These are phyloP conservation scores for Coleophora flavipennella DNA, from an alignment of 2,888 invertebrate genomes.

Conservation along the genomic window DNA sequence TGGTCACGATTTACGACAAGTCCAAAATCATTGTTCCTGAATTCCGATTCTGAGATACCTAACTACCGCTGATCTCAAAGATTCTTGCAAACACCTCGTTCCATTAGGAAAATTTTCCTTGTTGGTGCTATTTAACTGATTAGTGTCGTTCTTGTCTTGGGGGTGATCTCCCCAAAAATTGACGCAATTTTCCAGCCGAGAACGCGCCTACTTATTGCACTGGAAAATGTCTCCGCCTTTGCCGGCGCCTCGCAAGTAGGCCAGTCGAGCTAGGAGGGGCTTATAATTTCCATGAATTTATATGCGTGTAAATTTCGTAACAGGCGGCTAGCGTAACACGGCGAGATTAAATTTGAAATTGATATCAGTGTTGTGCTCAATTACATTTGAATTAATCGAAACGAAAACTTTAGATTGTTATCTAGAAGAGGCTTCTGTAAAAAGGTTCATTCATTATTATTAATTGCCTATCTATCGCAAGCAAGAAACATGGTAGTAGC, in stretches of 20 bases:
- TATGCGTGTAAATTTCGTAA: constrained; percentile 45
- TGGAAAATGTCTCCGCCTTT: constrained; percentile 46
- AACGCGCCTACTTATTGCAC: constrained; percentile 55
- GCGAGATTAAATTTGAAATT: constrained; percentile 11
- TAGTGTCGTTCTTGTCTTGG: constrained; percentile 24
- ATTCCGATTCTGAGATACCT: too few species aligned
- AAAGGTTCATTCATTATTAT: too few species aligned
- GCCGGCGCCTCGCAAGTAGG: constrained; percentile 42
- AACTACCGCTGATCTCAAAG: too few species aligned
- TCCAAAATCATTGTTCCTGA: too few species aligned
- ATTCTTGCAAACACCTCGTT: background rate
- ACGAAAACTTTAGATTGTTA: too few species aligned
- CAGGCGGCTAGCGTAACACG: constrained; percentile 20
- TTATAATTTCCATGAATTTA: constrained; percentile 32
- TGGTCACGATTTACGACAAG: too few species aligned
- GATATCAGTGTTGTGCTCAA: constrained; percentile 1
- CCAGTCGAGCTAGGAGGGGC: constrained; percentile 31
- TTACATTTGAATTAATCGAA: background rate
- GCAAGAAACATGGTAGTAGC: constrained; percentile 55
- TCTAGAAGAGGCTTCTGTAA: background rate
- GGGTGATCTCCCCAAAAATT: constrained; percentile 43
- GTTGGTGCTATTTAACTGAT: constrained; percentile 45
- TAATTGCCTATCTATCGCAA: background rate
- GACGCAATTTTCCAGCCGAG: constrained; percentile 60
- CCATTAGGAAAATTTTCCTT: constrained; percentile 27